Base-by-base conservation (phyloP, 2,113 vertebrate genomes). In the Nesogale talazaci region DNA sequence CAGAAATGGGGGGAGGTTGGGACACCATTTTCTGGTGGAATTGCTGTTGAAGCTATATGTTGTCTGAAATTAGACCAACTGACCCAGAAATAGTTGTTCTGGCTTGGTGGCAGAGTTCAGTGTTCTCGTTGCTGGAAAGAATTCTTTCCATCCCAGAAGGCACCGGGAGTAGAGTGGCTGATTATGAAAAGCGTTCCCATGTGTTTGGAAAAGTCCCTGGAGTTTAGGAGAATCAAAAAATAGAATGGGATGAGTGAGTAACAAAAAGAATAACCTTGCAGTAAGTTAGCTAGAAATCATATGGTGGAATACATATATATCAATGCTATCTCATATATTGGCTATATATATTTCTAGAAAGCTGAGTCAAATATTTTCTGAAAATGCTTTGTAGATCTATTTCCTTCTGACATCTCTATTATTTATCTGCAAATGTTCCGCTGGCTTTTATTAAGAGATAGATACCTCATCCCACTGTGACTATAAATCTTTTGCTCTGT, bases 401-500 rank as follows among this genome's bases (percentile, higher is more conserved):
- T 46, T 83, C 42, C 14, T 25, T 79, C 34, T 87, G 78, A 57
- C 63, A 82, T 69, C 34, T 91, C 67, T 59, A 46, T 80, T 89
- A 77, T 87, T 88, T 82, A 59, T 87, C 72, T 92, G 74, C 2
- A 86, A 36, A 88, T 70, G 31, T 34, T 89, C 25, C 81, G 14
- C 67, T 95, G 42, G 11, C 3, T 94, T 91, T 97, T 91, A 92
- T 95, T 80, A 87, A 88, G 79, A 63, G 80, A 23, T 19, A 74
- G 83, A 57, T 91, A 74, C n/a, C 67, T 93, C 74, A 92, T 74
- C 57, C 23, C 34, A 63, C 4, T 46, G 70, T 63, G 59, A 88
- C 84, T 81, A 1, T 57, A 92, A 82, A 89, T 78, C 15, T 84
- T 92, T 86, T 75, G 72, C 72, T 89, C 63, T 92, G 69, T 93